Conservation (phyloP, 2,113 vertebrate genomes). For the Stictonetta naevosa region DNA sequence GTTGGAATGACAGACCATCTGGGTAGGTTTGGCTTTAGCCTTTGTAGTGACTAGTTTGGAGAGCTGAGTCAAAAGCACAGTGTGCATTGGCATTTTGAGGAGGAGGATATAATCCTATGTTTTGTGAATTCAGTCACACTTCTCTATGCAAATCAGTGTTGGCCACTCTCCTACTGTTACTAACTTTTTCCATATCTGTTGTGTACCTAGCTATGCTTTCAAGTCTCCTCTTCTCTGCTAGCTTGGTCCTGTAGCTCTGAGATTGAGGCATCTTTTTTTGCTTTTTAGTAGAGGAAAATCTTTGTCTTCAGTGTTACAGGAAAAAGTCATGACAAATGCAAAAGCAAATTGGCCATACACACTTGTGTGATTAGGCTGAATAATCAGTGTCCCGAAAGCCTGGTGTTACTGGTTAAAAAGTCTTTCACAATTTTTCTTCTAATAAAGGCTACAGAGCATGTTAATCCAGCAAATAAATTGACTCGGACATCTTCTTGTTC, state of each 20-base stretch:
- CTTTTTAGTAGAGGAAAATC: background rate
- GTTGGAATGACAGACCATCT: background rate
- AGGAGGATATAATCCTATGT: background rate
- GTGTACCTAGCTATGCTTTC: background rate
- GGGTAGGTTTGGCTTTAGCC: background rate
- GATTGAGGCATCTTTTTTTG: background rate
- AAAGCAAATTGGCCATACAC: background rate
- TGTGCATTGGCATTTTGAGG: background rate
- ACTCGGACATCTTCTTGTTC: background rate
- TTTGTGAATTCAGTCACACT: background rate
- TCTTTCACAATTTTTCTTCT: background rate
- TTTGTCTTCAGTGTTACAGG: background rate
- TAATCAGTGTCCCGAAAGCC: background rate
- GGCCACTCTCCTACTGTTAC: background rate
- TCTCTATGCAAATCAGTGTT: background rate
- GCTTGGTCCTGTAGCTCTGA: background rate
- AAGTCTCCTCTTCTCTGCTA: background rate
- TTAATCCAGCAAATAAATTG: background rate
- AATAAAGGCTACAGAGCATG: background rate
- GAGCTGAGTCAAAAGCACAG: background rate
- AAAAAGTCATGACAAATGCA: background rate
- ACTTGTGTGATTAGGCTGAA: background rate
- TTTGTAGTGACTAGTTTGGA: background rate
- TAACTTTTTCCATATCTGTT: background rate
- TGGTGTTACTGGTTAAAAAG: background rate